Evolutionary conservation across 2,888 invertebrate species (phyloP).

Genomic region (Pegoplata infirma): DNA sequence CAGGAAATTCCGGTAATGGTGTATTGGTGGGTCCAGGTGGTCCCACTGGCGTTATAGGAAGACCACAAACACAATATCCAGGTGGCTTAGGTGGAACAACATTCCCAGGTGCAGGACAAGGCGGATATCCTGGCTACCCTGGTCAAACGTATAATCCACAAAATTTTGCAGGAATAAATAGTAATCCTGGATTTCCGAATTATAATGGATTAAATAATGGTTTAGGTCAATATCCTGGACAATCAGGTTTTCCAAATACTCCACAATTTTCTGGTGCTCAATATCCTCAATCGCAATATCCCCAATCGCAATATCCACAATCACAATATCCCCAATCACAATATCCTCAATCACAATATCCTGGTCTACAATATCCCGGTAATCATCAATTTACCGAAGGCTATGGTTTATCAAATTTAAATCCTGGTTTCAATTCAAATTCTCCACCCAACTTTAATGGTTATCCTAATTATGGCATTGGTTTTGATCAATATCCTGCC

Average conservation of each 20-base stretch:
- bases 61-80: conserved; percentile 65
- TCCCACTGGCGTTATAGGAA: conserved; percentile 77
- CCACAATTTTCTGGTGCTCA: conserved; percentile 63
- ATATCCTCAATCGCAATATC: conserved; percentile 59
- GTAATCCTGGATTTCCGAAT: conserved; percentile 30
- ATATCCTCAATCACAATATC: conserved; percentile 58
- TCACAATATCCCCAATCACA: conserved; percentile 64
- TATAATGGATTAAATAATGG: conserved; percentile 38
- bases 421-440: conserved; percentile 50
- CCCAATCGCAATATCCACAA: conserved; percentile 60
- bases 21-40: conserved; percentile 79
- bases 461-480: conserved; percentile 50
- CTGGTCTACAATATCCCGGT: conserved; percentile 60
- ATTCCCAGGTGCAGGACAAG: conserved; percentile 52
- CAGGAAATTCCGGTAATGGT: conserved; percentile 69
- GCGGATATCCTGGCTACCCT: conserved; percentile 58
- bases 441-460: conserved; percentile 24
- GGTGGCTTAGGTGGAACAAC: conserved; percentile 34
- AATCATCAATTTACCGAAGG: conserved; percentile 69
- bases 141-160: conserved; percentile 15
- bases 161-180: conserved; percentile 26
- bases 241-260: conserved; percentile 58
- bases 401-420: conserved; percentile 67
- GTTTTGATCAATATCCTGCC: conserved; percentile 68
- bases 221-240: conserved; percentile 53